Percentiles rank a stretch among this genome's conserved stretches.
phyloP scores from a whole-genome alignment of 1,140 invertebrate genomes.

The Megathymus violae region DNA sequence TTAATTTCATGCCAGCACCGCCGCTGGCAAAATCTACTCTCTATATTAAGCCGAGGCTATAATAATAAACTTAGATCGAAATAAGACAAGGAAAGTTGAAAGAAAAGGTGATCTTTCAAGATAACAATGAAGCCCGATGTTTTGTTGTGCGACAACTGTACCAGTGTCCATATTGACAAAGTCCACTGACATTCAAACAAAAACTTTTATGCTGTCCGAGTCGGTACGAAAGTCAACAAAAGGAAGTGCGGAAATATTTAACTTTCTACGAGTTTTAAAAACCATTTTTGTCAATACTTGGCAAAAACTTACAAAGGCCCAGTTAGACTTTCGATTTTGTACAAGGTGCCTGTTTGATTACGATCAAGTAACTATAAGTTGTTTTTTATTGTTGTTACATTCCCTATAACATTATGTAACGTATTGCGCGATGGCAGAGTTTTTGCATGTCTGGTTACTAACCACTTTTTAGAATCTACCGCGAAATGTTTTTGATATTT shows the following conservation, averaged over 20 bases:
- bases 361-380: neutral
- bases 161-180: constrained; percentile 18
- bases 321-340: constrained; percentile 31
- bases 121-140: neutral
- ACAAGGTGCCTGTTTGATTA: constrained; percentile 3
- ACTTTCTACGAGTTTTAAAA: constrained; percentile 32
- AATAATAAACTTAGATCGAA: no score
- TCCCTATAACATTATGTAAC: no score
- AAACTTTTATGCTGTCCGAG: constrained; percentile 17
- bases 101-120: constrained; percentile 5
- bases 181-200: constrained; percentile 10
- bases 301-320: constrained; percentile 26
- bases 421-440: no score
- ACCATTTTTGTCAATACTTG: constrained; percentile 24
- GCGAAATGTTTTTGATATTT: no score
- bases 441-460: no score
- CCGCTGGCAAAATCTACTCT: no score
- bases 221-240: constrained; percentile 21
- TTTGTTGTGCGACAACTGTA: constrained; percentile 20
- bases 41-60: no score
- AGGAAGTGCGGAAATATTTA: constrained; percentile 15
- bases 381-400: no score
- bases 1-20: no score
- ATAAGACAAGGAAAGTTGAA: constrained; percentile 1
- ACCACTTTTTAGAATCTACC: no score